Base-by-base conservation (phyloP, 1,140 invertebrate species). In the Cyrtorhinus lividipennis region DNA sequence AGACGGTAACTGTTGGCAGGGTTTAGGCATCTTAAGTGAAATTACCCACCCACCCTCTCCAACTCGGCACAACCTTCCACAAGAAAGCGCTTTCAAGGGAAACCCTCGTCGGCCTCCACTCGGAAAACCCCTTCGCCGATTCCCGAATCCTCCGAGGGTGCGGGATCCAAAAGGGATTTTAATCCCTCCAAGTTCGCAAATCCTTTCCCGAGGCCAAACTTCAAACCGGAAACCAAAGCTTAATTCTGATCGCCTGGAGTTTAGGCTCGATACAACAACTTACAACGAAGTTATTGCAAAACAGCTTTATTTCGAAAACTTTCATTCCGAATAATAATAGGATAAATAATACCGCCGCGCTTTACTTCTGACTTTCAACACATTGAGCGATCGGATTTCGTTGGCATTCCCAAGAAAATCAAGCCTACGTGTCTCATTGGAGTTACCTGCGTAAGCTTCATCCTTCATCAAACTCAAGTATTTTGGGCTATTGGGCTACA, bases 241-340 rank as follows among this genome's bases (percentile, higher is more conserved):
- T 53, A 53, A 53, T n/a, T n/a, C 48, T 20, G 48, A 53, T 53
- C 48, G 8, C 48, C 12, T 8, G 38, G 48, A 53, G 48, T 53
- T 53, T 53, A 53, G 8, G 5, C 12, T 20, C 48, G 18, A 20
- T 53, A 53, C 48, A 53, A 53, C 48, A 53, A 53, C 48, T 53
- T 53, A 53, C 48, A 53, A 53, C 48, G 18, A 53, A 53, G 48
- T 53, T 53, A 53, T 53, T 53, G 48, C 48, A 53, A 53, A 53
- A 15, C 48, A 53, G 48, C 48, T 53, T 53, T 53, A 53, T 53
- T 10, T n/a, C n/a, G n/a, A n/a, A n/a, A n/a, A n/a, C n/a, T n/a
- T n/a, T n/a, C n/a, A n/a, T n/a, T n/a, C n/a, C n/a, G n/a, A n/a
- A 53, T 53, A 10, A 20, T 53, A 53, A 10, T 20, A 53, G 48